phyloP scores from a whole-genome alignment of 2,797 vertebrate species.

The Mus caroli region DNA sequence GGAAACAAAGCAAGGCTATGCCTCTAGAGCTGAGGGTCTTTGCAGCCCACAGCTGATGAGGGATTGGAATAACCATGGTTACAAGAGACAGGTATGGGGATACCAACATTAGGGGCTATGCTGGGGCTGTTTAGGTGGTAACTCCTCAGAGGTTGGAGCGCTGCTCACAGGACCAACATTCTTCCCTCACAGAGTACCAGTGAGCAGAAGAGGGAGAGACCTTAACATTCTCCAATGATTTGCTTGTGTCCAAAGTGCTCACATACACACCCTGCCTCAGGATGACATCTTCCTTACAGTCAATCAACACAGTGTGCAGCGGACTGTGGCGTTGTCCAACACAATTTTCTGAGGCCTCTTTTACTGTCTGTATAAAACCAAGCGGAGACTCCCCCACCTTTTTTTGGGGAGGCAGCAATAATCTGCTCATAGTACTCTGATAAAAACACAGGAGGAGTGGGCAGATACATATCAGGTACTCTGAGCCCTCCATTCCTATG shows the following conservation, averaged over 20 bases:
- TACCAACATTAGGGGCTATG: background rate
- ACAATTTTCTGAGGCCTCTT: constrained; percentile 86
- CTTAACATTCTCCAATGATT: constrained; percentile 51
- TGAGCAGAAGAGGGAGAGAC: constrained; percentile 27
- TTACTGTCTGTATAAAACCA: constrained; percentile 87
- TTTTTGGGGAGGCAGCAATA: constrained; percentile 73
- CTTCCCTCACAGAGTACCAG: background rate
- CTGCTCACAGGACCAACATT: background rate
- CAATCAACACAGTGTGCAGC: constrained; percentile 86
- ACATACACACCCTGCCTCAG: constrained; percentile 64
- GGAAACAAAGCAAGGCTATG: background rate
- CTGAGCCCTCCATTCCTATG: background rate
- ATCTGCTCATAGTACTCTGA: constrained; percentile 72
- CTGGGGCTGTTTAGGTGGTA: background rate
- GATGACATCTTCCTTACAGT: constrained; percentile 86
- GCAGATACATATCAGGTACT: background rate
- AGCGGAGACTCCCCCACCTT: constrained; percentile 80
- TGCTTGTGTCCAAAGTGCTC: background rate
- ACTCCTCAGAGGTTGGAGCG: background rate
- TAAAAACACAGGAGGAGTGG: constrained; percentile 52
- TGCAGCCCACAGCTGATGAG: background rate
- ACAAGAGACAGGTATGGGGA: background rate
- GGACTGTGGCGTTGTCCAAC: constrained; percentile 85
- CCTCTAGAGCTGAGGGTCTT: background rate
- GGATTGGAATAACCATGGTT: background rate